These are phyloP conservation scores for Anableps anableps DNA, from an alignment of 2,797 vertebrate genomes.

Conservation along the genomic window DNA sequence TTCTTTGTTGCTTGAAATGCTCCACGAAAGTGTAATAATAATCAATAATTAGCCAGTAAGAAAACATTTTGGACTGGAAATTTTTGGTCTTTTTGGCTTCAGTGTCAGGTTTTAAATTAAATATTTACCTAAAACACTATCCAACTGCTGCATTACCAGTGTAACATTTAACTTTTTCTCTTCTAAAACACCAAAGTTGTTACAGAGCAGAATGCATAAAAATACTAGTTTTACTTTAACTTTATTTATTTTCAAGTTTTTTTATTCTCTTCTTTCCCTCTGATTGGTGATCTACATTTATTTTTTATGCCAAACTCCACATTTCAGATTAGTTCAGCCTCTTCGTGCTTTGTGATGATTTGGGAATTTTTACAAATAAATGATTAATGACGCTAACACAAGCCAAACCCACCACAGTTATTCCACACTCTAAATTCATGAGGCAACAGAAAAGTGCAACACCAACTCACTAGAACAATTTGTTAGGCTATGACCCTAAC, in stretches of 20 bases:
- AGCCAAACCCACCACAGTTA: not conserved
- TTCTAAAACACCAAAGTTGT: not conserved
- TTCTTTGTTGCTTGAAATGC: not conserved
- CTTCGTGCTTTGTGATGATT: not conserved
- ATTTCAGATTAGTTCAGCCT: not conserved
- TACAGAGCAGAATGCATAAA: not conserved
- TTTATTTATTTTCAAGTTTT: not conserved
- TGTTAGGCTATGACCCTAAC: conserved; percentile 11
- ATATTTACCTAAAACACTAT: not conserved
- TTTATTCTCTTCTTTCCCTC: not conserved
- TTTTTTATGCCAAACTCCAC: not conserved
- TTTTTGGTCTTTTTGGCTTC: not conserved
- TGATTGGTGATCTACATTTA: not conserved
- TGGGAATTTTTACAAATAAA: not conserved
- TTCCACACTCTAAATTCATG: not conserved
- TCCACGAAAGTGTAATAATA: not conserved
- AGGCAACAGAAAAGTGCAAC: not conserved
- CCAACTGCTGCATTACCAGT: not conserved
- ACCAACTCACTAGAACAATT: not conserved
- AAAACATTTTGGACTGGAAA: not conserved
- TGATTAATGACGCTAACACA: not conserved
- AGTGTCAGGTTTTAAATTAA: not conserved
- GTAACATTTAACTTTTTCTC: not conserved
- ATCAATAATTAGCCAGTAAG: not conserved
- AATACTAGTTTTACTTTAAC: not conserved